These are phyloP conservation scores for Pangasius djambal DNA, from an alignment of 2,797 vertebrate genomes.

Conservation along the genomic window DNA sequence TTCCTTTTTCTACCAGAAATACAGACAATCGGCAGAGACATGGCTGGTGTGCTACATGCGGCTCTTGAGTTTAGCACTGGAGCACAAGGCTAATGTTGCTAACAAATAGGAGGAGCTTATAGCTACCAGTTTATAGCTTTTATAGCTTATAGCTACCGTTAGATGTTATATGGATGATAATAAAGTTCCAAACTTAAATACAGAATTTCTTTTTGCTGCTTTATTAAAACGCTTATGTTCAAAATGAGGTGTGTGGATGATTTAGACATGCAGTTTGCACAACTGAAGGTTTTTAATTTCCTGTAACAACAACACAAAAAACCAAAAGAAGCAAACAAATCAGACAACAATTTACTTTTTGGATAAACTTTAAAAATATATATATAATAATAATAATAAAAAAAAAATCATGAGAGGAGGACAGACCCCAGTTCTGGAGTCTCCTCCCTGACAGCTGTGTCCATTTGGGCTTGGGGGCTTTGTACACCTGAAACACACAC, in stretches of 20 bases:
- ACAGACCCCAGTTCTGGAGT: constrained; percentile 90
- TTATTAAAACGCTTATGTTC: neutral
- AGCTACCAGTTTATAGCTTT: too few relatives aligned
- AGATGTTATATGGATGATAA: too few relatives aligned
- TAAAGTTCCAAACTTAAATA: too few relatives aligned
- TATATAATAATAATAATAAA: too few relatives aligned
- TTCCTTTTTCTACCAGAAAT: neutral
- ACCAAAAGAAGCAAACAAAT: too few relatives aligned
- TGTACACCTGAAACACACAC: constrained; percentile 76
- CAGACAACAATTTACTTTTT: neutral
- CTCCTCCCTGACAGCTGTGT: constrained; percentile 87
- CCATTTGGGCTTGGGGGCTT: constrained; percentile 88
- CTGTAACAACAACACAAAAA: neutral
- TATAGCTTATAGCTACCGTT: too few relatives aligned
- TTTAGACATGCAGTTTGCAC: neutral
- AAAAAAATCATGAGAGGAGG: neutral
- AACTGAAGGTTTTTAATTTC: neutral
- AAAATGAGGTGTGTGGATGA: neutral
- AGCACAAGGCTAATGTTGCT: too few relatives aligned
- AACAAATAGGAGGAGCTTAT: too few relatives aligned
- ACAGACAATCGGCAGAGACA: neutral
- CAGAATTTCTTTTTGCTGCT: too few relatives aligned
- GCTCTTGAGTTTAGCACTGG: too few relatives aligned
- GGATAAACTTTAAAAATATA: too few relatives aligned
- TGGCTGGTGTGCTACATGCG: neutral